Conservation (phyloP, 2,797 vertebrate genomes). For the Balearica regulorum region DNA sequence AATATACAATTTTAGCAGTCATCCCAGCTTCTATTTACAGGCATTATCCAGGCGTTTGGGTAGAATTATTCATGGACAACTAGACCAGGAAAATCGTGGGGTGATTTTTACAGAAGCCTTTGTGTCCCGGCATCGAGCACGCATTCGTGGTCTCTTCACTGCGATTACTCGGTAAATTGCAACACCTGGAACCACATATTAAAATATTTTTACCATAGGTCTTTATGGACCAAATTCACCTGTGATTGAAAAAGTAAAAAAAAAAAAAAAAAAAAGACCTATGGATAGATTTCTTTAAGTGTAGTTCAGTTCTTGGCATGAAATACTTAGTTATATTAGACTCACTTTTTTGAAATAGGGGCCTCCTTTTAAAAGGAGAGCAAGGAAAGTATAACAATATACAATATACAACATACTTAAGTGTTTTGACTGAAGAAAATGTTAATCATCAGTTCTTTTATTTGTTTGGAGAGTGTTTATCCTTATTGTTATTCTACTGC, state of each 20-base stretch:
- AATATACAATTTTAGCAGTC: not conserved
- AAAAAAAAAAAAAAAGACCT: not conserved
- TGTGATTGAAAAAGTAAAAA: not conserved
- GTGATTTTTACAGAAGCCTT: slow-evolving; percentile 93
- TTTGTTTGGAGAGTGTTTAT: not conserved
- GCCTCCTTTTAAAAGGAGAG: not conserved
- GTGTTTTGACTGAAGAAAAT: not conserved
- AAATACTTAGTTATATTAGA: not conserved
- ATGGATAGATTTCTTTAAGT: not conserved
- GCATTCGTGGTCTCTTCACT: slow-evolving; percentile 91
- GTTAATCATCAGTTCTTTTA: not conserved
- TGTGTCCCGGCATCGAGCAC: slow-evolving; percentile 89
- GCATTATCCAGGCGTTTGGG: slow-evolving; percentile 85
- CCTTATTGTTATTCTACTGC: not conserved
- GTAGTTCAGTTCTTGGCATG: not conserved
- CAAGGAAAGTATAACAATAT: not conserved
- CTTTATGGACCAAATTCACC: not conserved
- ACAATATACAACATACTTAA: not conserved
- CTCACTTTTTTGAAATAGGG: not conserved
- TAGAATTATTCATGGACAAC: slow-evolving; percentile 86
- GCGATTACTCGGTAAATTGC: slow-evolving; percentile 86
- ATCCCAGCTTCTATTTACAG: slow-evolving; percentile 68
- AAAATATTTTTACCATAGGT: not conserved
- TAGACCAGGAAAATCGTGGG: slow-evolving; percentile 90
- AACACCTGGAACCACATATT: not conserved